These are phyloP conservation scores for Proteles cristata DNA, from an alignment of 2,113 vertebrate genomes.

Conservation along the genomic window DNA sequence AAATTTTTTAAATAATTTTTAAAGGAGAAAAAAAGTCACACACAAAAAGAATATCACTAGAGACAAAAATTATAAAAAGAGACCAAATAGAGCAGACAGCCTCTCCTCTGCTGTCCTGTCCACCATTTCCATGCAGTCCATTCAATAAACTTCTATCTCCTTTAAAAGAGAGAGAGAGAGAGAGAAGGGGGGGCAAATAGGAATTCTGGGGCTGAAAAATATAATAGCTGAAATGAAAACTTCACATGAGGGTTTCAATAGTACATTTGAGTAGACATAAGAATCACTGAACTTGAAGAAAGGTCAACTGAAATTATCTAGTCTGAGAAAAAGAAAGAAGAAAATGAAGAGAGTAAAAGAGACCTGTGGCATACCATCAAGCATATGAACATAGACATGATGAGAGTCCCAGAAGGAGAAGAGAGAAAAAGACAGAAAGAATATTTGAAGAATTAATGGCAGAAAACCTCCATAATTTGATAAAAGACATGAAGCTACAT, in stretches of 20 bases:
- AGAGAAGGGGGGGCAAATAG: not conserved
- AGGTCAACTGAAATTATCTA: not conserved
- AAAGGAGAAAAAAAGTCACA: not conserved
- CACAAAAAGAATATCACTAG: not conserved
- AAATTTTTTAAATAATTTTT: too few relatives aligned
- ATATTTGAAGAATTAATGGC: not conserved
- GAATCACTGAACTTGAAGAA: not conserved
- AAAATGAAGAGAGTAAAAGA: not conserved
- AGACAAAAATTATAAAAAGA: conserved; percentile 1
- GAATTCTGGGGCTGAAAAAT: not conserved
- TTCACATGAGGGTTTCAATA: not conserved
- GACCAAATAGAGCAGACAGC: not conserved
- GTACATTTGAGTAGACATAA: not conserved
- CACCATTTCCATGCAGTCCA: too few relatives aligned
- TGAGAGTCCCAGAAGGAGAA: not conserved
- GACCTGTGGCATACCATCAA: not conserved
- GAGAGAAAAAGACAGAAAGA: not conserved
- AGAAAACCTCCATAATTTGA: not conserved
- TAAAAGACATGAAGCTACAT: not conserved
- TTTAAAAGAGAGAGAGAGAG: too few relatives aligned
- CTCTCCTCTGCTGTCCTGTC: too few relatives aligned
- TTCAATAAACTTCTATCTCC: too few relatives aligned
- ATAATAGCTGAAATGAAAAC: not conserved
- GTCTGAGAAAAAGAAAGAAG: not conserved
- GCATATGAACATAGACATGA: not conserved